Evolutionary conservation across 2,113 vertebrate species (phyloP).

Genomic region (Hyperopisus bebe): DNA sequence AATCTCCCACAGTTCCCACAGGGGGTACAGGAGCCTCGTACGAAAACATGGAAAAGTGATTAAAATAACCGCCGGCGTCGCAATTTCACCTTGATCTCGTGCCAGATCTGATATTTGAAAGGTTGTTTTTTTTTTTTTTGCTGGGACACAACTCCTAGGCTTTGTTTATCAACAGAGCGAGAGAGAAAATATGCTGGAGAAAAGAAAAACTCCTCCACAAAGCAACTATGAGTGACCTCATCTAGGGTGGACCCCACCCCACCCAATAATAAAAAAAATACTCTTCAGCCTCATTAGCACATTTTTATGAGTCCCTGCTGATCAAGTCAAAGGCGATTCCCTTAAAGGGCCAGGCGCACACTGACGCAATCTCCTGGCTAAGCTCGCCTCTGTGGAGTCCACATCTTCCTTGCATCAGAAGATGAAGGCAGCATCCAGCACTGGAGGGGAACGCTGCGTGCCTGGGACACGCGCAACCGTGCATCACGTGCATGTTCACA

Average conservation of each 20-base stretch:
- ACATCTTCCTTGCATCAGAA: neutral
- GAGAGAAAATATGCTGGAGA: neutral
- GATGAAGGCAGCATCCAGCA: neutral
- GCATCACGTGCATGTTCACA: neutral
- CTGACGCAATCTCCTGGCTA: neutral
- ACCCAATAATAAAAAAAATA: neutral
- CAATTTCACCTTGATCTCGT: slow-evolving; percentile 20
- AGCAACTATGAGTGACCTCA: neutral
- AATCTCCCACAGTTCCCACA: slow-evolving; percentile 10
- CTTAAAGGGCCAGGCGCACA: neutral
- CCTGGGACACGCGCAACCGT: neutral
- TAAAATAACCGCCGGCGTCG: neutral
- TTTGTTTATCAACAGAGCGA: slow-evolving; percentile 5
- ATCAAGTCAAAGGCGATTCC: neutral
- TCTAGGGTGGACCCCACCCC: neutral
- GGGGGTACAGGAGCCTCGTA: neutral
- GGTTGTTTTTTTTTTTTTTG: slow-evolving; percentile 24
- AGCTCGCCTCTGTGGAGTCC: neutral
- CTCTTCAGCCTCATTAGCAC: neutral
- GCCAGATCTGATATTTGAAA: slow-evolving; percentile 23
- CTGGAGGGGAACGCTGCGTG: neutral
- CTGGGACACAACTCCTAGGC: neutral
- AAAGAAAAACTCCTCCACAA: neutral
- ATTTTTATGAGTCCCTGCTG: neutral
- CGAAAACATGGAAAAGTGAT: slow-evolving; percentile 18